These are phyloP conservation scores for Buphagus erythrorhynchus DNA, from an alignment of 2,797 vertebrate species.

Conservation along the genomic window DNA sequence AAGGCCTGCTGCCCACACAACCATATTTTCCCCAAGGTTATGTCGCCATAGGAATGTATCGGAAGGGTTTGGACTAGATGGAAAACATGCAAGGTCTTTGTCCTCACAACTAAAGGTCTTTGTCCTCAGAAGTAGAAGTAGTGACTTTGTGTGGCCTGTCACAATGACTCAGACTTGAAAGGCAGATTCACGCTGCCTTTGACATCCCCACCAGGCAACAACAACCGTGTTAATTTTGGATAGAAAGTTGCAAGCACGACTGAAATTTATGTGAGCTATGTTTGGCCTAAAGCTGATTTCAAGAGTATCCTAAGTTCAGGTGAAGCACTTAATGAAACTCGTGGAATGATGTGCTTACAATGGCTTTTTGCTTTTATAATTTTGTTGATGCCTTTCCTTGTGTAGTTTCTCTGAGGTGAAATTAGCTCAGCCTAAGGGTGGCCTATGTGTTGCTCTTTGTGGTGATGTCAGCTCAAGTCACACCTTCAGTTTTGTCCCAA, in stretches of 20 bases:
- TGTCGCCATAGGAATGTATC: fast-evolving
- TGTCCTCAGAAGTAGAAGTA: neutral
- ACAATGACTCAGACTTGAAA: neutral
- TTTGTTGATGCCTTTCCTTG: neutral
- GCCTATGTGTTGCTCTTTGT: neutral
- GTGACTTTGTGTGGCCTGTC: neutral
- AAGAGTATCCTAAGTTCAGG: neutral
- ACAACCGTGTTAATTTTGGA: neutral
- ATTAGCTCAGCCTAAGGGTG: neutral
- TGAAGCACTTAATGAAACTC: neutral
- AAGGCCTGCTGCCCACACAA: neutral
- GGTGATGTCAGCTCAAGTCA: neutral
- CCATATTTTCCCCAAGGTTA: neutral
- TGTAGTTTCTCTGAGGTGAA: neutral
- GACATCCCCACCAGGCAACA: neutral
- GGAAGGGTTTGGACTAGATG: neutral
- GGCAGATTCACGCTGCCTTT: neutral
- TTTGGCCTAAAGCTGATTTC: neutral
- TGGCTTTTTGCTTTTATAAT: neutral
- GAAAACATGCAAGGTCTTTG: neutral
- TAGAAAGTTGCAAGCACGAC: fast-evolving
- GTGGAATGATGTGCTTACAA: neutral
- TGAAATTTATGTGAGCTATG: neutral
- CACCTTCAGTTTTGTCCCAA: neutral
- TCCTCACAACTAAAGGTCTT: neutral